phyloP scores from a whole-genome alignment of 2,888 invertebrate species.

The Lymantria dispar region DNA sequence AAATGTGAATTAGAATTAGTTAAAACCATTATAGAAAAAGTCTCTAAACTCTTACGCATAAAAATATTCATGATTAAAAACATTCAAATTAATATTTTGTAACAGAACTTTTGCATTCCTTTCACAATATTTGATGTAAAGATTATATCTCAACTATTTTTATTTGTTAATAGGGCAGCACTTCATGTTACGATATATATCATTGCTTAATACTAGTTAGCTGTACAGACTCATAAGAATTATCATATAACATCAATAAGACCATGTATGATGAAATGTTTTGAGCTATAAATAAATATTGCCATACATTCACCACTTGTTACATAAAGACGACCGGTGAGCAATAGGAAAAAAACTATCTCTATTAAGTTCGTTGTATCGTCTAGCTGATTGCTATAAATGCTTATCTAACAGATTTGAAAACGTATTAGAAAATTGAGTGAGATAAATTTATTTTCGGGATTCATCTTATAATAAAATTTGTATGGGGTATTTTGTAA shows the following conservation, averaged over 20 bases:
- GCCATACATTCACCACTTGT: constrained; percentile 16
- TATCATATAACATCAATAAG: neutral
- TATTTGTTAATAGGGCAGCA: neutral
- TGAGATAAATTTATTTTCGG: neutral
- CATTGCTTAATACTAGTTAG: neutral
- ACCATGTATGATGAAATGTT: constrained; percentile 5
- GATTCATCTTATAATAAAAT: no score
- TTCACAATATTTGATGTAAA: no score
- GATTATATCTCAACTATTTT: neutral
- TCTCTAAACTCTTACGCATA: no score
- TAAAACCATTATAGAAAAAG: no score
- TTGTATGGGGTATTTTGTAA: no score
- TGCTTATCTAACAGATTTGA: constrained; percentile 4
- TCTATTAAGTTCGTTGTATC: constrained; percentile 1
- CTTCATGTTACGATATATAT: neutral
- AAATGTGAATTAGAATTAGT: no score
- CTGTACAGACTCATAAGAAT: neutral
- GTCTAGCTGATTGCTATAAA: neutral
- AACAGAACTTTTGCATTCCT: no score
- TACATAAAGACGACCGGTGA: constrained; percentile 7
- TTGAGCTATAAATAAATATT: constrained; percentile 5
- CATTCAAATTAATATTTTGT: no score
- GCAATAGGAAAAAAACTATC: neutral
- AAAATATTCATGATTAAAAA: no score
- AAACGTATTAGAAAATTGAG: neutral